Evolutionary conservation across 2,113 vertebrate species (phyloP).

Genomic region (human): DNA sequence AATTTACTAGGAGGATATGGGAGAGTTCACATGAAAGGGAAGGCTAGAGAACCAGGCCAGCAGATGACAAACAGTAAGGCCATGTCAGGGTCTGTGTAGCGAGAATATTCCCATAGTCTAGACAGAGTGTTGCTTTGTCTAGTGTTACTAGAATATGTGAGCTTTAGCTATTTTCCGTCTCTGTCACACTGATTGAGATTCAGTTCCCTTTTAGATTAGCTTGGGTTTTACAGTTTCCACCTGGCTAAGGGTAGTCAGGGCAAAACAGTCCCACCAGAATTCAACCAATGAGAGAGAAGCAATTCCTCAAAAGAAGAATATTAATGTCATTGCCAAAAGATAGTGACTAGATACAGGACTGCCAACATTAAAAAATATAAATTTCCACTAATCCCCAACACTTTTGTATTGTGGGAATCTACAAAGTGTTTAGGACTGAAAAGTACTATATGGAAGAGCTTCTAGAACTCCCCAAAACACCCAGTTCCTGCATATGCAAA

Average conservation of each 20-base stretch:
- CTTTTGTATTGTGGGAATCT: not conserved
- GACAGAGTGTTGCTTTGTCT: not conserved
- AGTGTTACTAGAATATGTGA: not conserved
- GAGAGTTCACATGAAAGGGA: not conserved
- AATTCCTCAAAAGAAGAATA: not conserved
- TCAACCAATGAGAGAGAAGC: not conserved
- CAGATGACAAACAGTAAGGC: not conserved
- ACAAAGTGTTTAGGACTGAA: not conserved
- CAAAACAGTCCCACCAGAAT: not conserved
- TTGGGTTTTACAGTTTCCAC: not conserved
- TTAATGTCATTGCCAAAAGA: not conserved
- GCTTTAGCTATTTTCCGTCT: not conserved
- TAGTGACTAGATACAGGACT: not conserved
- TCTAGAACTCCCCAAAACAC: not conserved
- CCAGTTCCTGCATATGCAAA: not conserved
- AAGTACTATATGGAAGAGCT: not conserved
- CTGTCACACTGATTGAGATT: not conserved
- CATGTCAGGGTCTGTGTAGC: not conserved
- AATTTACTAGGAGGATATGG: not conserved
- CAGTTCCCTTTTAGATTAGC: not conserved
- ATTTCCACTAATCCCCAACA: not conserved
- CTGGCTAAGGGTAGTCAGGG: not conserved
- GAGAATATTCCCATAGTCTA: not conserved
- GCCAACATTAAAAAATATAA: slow-evolving; percentile 15
- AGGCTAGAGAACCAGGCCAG: not conserved